Percentiles rank a stretch among this genome's conserved stretches.
Evolutionary conservation across 2,797 vertebrate genomes (phyloP).

Genomic region (Chanos chanos): DNA sequence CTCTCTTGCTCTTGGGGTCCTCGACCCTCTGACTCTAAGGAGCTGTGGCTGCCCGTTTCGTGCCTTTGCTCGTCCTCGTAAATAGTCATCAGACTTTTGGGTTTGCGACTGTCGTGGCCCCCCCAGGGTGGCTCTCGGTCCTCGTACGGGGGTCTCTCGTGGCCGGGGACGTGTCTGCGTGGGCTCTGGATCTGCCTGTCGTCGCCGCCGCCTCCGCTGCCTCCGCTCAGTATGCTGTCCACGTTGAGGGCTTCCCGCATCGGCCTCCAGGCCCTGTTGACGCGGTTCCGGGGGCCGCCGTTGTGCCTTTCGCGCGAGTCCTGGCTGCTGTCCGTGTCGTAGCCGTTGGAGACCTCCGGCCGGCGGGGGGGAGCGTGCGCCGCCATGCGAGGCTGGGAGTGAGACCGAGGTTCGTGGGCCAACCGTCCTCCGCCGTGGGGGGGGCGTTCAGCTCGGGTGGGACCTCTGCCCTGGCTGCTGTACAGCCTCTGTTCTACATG

Average conservation of each 20-base stretch:
- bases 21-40: constrained; percentile 78
- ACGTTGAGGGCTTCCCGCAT: constrained; percentile 89
- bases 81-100: constrained; percentile 90
- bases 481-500: constrained; percentile 71
- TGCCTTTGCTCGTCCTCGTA: constrained; percentile 90
- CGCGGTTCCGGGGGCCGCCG: constrained; percentile 55
- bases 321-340: constrained; percentile 89
- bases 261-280: constrained; percentile 81
- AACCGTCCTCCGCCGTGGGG: constrained; percentile 53
- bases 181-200: constrained; percentile 76
- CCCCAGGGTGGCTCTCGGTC: constrained; percentile 48
- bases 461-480: constrained; percentile 85
- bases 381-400: constrained; percentile 32
- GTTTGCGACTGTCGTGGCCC: constrained; percentile 74
- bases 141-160: constrained; percentile 51
- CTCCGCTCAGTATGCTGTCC: constrained; percentile 83
- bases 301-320: constrained; percentile 77
- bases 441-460: constrained; percentile 65
- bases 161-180: constrained; percentile 60
- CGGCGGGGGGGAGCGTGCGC: constrained; percentile 18
- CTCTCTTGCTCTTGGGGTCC: constrained; percentile 71
- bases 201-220: constrained; percentile 53
- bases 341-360: constrained; percentile 68
- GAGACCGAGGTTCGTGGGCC: constrained; percentile 29
- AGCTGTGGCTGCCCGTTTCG: constrained; percentile 79